Evolutionary conservation across 2,113 vertebrate species (phyloP).

Genomic region (Tautogolabrus adspersus): DNA sequence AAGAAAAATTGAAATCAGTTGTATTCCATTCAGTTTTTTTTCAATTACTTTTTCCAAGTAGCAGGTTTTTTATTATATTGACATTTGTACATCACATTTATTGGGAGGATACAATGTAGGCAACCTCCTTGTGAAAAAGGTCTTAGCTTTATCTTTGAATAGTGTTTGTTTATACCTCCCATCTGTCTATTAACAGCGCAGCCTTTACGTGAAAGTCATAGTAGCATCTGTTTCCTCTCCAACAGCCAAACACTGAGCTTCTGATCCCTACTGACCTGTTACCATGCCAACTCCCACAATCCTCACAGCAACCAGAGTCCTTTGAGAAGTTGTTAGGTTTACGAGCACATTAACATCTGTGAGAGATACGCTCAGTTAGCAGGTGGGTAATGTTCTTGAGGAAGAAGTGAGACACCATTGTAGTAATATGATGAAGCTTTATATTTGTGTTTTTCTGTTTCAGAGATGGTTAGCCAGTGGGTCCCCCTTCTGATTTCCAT

Average conservation of each 20-base stretch:
- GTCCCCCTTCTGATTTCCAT: conserved; percentile 46
- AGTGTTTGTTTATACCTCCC: conserved; percentile 27
- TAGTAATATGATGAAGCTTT: neutral
- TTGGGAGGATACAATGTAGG: too few species aligned
- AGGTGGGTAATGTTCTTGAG: conserved; percentile 32
- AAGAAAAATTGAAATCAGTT: too few species aligned
- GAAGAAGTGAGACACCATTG: neutral
- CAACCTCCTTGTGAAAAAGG: neutral
- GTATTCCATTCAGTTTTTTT: too few species aligned
- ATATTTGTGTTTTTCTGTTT: conserved; percentile 23
- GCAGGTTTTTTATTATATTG: too few species aligned
- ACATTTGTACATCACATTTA: too few species aligned
- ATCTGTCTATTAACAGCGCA: conserved; percentile 17
- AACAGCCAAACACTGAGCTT: conserved; percentile 66
- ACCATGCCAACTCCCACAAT: conserved; percentile 68
- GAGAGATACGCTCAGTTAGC: conserved; percentile 32
- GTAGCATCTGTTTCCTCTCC: conserved; percentile 69
- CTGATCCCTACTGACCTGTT: conserved; percentile 71
- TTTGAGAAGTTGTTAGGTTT: conserved; percentile 61
- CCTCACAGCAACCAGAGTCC: conserved; percentile 72
- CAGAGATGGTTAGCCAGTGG: conserved; percentile 64
- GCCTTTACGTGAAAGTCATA: conserved; percentile 14
- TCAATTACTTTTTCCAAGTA: too few species aligned
- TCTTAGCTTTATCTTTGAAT: neutral
- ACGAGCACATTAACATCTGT: conserved; percentile 35